A percentile compares a stretch with the other conserved stretches of the same genome.
phyloP scores from a whole-genome alignment of 2,888 invertebrate genomes.

The Drosophila barbarae region DNA sequence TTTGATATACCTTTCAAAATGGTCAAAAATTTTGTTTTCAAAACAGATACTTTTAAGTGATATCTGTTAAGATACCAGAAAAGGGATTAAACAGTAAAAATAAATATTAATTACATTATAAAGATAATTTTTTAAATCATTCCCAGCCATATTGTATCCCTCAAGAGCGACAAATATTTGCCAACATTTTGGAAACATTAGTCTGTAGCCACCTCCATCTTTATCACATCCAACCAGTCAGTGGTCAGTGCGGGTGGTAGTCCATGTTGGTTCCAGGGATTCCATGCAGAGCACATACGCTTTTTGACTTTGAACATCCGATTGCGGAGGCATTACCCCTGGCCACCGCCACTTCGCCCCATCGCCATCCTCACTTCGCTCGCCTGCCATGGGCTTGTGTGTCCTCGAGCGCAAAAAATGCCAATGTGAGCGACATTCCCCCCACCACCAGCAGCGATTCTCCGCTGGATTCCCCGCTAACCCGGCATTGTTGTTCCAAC shows the following conservation, averaged over 20 bases:
- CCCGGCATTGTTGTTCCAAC: constrained; percentile 72
- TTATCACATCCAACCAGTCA: neutral
- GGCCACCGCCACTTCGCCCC: constrained; percentile 1
- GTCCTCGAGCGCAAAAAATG: constrained; percentile 72
- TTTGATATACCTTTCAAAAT: no score
- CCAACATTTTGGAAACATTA: neutral
- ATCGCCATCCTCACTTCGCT: no score
- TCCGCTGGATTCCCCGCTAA: constrained; percentile 16
- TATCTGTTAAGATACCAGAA: neutral
- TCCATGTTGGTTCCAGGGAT: constrained; percentile 42
- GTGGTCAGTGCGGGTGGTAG: constrained; percentile 31
- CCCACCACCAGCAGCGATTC: constrained; percentile 27
- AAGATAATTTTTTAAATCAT: neutral
- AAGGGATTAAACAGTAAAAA: neutral
- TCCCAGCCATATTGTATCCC: neutral
- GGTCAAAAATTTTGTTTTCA: neutral
- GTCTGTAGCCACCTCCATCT: constrained; percentile 2
- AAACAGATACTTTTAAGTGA: neutral
- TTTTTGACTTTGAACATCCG: constrained; percentile 75
- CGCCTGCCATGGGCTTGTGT: constrained; percentile 44
- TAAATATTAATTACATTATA: neutral
- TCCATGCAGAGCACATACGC: constrained; percentile 70
- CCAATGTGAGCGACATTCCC: constrained; percentile 54
- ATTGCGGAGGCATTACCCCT: constrained; percentile 65
- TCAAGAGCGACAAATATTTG: neutral